Evolutionary conservation across 2,888 invertebrate genomes (phyloP).

Genomic region (Epinotia brunnichana): DNA sequence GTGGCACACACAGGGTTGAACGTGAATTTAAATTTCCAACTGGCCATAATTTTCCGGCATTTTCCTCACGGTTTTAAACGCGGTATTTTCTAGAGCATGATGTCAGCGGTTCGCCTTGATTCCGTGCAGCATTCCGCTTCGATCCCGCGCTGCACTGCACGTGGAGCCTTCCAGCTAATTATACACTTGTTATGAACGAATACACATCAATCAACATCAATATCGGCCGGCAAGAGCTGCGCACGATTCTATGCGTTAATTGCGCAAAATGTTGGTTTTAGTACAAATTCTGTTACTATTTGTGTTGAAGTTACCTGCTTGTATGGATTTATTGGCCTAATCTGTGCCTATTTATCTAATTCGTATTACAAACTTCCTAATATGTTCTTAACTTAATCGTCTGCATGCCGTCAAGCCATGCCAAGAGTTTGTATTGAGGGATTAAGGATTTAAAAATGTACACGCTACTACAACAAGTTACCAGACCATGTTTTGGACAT

Average conservation of each 20-base stretch:
- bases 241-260: constrained; percentile 44
- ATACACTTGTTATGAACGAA: constrained; percentile 60
- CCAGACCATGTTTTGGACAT: too few relatives aligned
- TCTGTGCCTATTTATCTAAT: constrained; percentile 30
- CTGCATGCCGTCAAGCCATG: not conserved
- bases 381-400: constrained; percentile 20
- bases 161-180: constrained; percentile 64
- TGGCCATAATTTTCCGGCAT: constrained; percentile 47
- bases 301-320: constrained; percentile 28
- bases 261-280: constrained; percentile 38
- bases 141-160: constrained; percentile 60
- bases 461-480: too few relatives aligned
- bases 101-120: constrained; percentile 71
- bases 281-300: constrained; percentile 15
- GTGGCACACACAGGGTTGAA: constrained; percentile 19
- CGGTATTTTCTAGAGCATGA: constrained; percentile 62
- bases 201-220: constrained; percentile 65
- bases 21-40: constrained; percentile 39
- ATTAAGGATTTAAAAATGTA: too few relatives aligned
- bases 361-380: constrained; percentile 8
- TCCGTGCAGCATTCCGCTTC: constrained; percentile 62
- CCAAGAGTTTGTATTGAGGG: not conserved
- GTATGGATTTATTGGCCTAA: constrained; percentile 24
- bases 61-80: constrained; percentile 53
- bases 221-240: constrained; percentile 48